phyloP scores from a whole-genome alignment of 2,888 invertebrate genomes.

The Drosophila hawaiiensis region DNA sequence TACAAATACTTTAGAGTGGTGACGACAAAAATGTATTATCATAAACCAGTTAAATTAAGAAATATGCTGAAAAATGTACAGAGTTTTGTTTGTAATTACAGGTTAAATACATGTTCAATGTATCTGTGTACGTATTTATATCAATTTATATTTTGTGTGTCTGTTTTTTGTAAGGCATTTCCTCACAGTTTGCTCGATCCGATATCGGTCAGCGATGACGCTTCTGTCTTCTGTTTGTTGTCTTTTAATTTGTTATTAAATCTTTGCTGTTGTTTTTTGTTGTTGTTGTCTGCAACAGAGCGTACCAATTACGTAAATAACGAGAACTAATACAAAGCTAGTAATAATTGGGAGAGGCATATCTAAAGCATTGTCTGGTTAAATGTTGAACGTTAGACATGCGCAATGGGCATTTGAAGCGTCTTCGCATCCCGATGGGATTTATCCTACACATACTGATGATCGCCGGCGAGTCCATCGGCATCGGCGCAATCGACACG shows the following conservation, averaged over 20 bases:
- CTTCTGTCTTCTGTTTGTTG: conserved; percentile 59
- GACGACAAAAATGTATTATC: conserved; percentile 44
- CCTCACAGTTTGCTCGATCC: conserved; percentile 53
- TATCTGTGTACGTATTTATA: conserved; percentile 26
- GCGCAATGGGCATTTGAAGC: conserved; percentile 83
- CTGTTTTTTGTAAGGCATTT: conserved; percentile 29
- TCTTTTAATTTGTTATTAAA: conserved; percentile 20
- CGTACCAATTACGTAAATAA: conserved; percentile 57
- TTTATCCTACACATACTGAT: conserved; percentile 89
- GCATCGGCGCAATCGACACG: conserved; percentile 77
- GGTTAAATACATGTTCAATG: conserved; percentile 63
- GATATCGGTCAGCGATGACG: conserved; percentile 83
- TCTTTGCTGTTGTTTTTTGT: conserved; percentile 20
- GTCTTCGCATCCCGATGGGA: conserved; percentile 85
- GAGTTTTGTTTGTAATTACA: conserved; percentile 67
- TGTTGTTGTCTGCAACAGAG: conserved; percentile 54
- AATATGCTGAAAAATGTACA: conserved; percentile 72
- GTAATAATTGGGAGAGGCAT: conserved; percentile 43
- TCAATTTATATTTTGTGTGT: conserved; percentile 13
- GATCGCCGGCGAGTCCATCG: conserved; percentile 87
- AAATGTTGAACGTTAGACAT: conserved; percentile 71
- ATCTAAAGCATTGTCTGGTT: conserved; percentile 51
- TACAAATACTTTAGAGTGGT: conserved; percentile 67
- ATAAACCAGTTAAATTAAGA: conserved; percentile 34
- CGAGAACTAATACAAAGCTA: conserved; percentile 55